These are phyloP conservation scores for Cirrhinus molitorella DNA, from an alignment of 2,797 vertebrate genomes.

Conservation along the genomic window DNA sequence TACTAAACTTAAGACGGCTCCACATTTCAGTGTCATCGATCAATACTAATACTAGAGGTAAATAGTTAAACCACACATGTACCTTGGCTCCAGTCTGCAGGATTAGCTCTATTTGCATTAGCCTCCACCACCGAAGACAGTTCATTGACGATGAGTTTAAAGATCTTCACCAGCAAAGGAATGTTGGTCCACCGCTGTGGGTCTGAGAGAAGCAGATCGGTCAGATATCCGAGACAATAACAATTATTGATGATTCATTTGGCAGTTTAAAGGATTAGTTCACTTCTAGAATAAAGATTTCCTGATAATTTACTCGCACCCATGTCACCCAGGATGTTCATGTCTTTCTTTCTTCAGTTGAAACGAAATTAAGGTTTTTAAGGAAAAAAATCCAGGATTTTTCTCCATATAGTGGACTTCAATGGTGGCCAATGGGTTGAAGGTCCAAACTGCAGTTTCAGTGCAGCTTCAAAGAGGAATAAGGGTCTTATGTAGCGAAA, in stretches of 20 bases:
- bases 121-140: slow-evolving; percentile 95
- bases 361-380: too few species aligned
- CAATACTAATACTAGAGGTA: background rate
- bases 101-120: slow-evolving; percentile 86
- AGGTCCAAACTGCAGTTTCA: too few species aligned
- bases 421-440: too few species aligned
- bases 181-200: slow-evolving; percentile 98
- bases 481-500: too few species aligned
- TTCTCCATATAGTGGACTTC: too few species aligned
- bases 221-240: background rate
- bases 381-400: too few species aligned
- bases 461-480: too few species aligned
- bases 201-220: slow-evolving; percentile 74
- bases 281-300: too few species aligned
- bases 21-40: background rate
- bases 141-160: slow-evolving; percentile 97
- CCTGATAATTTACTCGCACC: too few species aligned
- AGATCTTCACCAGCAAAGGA: slow-evolving; percentile 96
- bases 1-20: background rate
- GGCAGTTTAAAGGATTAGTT: background rate
- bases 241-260: background rate
- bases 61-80: background rate
- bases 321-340: too few species aligned
- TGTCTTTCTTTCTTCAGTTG: too few species aligned
- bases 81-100: slow-evolving; percentile 95